Evolutionary conservation across 2,888 invertebrate species (phyloP).

Genomic region (Oeneis ivallda): DNA sequence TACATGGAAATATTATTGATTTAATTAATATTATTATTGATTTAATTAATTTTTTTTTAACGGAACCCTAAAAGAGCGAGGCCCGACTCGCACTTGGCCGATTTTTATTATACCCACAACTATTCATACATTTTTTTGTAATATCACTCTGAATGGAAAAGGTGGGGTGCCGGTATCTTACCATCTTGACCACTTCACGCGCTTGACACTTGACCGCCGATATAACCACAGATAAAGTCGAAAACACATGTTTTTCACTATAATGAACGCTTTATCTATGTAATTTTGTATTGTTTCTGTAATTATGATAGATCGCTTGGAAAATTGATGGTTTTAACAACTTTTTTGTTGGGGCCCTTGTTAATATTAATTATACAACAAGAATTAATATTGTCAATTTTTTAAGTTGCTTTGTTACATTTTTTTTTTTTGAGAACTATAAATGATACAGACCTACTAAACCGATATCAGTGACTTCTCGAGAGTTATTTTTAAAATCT

Average conservation of each 20-base stretch:
- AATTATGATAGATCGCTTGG: slow-evolving; percentile 48
- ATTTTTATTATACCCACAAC: slow-evolving; percentile 20
- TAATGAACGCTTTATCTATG: slow-evolving; percentile 59
- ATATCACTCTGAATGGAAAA: slow-evolving; percentile 24
- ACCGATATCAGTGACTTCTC: no score
- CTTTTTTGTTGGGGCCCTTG: slow-evolving; percentile 28
- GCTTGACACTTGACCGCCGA: slow-evolving; percentile 70
- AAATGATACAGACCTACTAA: no score
- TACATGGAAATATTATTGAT: no score
- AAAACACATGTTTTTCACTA: slow-evolving; percentile 65
- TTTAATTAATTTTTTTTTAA: no score
- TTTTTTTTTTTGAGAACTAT: background rate
- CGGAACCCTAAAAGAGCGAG: no score
- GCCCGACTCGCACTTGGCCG: no score
- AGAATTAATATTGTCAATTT: background rate
- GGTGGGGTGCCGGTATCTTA: slow-evolving; percentile 59
- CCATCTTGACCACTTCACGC: slow-evolving; percentile 71
- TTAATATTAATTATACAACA: slow-evolving; percentile 12
- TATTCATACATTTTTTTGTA: slow-evolving; percentile 26
- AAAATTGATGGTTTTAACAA: slow-evolving; percentile 44
- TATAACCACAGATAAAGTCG: slow-evolving; percentile 52
- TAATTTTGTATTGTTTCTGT: slow-evolving; percentile 43
- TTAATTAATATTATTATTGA: no score
- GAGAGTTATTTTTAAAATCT: no score
- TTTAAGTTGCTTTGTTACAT: background rate